Evolutionary conservation across 2,113 vertebrate genomes (phyloP), one percentile per base, ranked within the genome.

Genomic region (Ammodramus savannarum): DNA sequence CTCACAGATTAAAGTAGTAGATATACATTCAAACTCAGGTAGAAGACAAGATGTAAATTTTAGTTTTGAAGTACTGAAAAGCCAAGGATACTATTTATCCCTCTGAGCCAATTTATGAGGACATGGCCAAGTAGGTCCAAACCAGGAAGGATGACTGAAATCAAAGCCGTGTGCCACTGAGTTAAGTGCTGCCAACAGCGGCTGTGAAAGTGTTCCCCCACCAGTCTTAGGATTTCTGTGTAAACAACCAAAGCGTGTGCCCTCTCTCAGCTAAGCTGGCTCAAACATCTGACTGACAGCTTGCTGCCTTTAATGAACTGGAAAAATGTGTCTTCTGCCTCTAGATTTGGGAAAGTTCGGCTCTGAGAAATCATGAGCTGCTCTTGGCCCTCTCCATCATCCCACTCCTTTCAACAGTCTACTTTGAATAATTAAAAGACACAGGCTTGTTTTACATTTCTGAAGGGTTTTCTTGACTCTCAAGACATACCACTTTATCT

Each of bases 291-390:
- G 92, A 97, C 61, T 95, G 97, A 94, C 97, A 97, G 94, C 51
- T 95, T 93, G 94, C 51, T 92, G 84, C 91, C 76, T 92, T 80
- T 96, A 96, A 97, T 95, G 97, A 97, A 95, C 92, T 78, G 80
- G 66, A 96, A 94, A 77, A 3, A 59, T 71, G 27, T 3, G 12
- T 72, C 65, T 91, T 77, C 76, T 73, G 11, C 51, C 58, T 62
- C 90, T 85, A 80, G 86, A 92, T 27, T 65, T 63, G 15, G 27
- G 27, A 62, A 80, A 86, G 20, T 87, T 92, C 69, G 6, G n/a
- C 52, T 94, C 66, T 7, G 2, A 82, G 59, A 82, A 90, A 73
- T 43, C 39, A 85, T 22, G 43, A 73, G 79, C 29, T 76, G 67
- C 44, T 63, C 48, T 82, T 76, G 67, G 83, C 62, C 74, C 88